Evolutionary conservation across 1,140 invertebrate genomes (phyloP).

Genomic region (Drosophila persimilis): DNA sequence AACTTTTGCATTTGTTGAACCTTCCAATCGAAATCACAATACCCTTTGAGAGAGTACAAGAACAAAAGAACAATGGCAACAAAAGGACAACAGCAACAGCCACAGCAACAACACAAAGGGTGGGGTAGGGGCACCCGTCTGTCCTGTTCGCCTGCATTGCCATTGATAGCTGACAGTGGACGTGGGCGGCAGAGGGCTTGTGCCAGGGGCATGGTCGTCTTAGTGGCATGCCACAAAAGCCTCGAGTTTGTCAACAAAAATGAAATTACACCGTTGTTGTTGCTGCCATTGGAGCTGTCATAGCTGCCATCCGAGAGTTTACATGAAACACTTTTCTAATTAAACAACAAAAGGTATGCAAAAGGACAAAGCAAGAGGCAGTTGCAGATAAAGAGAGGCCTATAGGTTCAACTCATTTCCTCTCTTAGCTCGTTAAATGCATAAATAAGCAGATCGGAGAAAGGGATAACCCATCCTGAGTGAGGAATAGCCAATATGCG

Average conservation of each 20-base stretch:
- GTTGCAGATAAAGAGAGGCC: neutral
- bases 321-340: constrained; percentile 71
- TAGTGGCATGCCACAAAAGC: constrained; percentile 68
- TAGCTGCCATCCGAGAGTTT: constrained; percentile 31
- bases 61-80: no score
- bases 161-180: constrained; percentile 71
- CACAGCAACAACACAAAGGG: constrained; percentile 24
- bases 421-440: constrained; percentile 53
- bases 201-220: constrained; percentile 31
- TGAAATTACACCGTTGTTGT: constrained; percentile 55
- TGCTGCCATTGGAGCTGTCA: constrained; percentile 44
- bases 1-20: no score
- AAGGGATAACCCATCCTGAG: constrained; percentile 28
- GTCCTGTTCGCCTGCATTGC: constrained; percentile 60
- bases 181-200: constrained; percentile 4
- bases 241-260: constrained; percentile 76
- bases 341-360: constrained; percentile 68
- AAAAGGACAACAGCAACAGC: constrained; percentile 19
- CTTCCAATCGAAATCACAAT: no score
- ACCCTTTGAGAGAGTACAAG: no score
- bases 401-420: constrained; percentile 56
- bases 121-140: constrained; percentile 12
- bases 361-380: neutral
- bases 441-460: constrained; percentile 56
- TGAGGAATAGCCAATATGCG: neutral